A percentile compares a stretch with the other conserved stretches of the same genome.
Evolutionary conservation across 2,113 vertebrate species (phyloP).

Genomic region (Tonatia bakeri): DNA sequence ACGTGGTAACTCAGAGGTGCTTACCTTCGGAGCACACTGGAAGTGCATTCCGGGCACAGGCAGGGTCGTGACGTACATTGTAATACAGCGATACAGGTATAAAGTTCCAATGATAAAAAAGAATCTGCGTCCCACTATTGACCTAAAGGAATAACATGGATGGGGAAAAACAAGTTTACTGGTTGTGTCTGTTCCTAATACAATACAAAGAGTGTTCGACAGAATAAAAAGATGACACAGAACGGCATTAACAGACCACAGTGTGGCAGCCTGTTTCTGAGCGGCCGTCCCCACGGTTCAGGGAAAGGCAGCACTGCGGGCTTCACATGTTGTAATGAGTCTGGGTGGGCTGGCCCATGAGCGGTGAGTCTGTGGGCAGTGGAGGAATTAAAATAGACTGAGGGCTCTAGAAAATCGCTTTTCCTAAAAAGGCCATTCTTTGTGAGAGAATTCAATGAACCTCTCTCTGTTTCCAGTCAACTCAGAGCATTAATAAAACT

Average conservation of each 20-base stretch:
- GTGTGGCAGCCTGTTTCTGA: neutral
- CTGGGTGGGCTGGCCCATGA: neutral
- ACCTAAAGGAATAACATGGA: slow-evolving; percentile 78
- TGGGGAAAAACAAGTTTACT: neutral
- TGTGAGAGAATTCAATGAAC: neutral
- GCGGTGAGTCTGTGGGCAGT: neutral
- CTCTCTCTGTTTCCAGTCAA: neutral
- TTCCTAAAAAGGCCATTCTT: neutral
- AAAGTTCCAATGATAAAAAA: slow-evolving; percentile 97
- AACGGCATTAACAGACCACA: neutral
- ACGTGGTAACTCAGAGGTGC: neutral
- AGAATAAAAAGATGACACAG: neutral
- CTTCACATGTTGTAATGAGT: neutral
- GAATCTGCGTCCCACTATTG: slow-evolving; percentile 93
- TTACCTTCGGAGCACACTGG: slow-evolving; percentile 96
- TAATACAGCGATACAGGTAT: slow-evolving; percentile 96
- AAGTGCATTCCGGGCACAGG: slow-evolving; percentile 97
- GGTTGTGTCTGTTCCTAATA: neutral
- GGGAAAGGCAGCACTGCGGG: neutral
- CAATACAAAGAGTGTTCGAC: neutral
- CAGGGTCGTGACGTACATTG: slow-evolving; percentile 97
- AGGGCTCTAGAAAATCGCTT: neutral
- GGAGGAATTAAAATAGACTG: rapidly evolving
- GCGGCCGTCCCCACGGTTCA: neutral
- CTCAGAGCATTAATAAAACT: neutral